Base-by-base conservation (phyloP, 2,888 invertebrate genomes). In the Gortyna flavago region DNA sequence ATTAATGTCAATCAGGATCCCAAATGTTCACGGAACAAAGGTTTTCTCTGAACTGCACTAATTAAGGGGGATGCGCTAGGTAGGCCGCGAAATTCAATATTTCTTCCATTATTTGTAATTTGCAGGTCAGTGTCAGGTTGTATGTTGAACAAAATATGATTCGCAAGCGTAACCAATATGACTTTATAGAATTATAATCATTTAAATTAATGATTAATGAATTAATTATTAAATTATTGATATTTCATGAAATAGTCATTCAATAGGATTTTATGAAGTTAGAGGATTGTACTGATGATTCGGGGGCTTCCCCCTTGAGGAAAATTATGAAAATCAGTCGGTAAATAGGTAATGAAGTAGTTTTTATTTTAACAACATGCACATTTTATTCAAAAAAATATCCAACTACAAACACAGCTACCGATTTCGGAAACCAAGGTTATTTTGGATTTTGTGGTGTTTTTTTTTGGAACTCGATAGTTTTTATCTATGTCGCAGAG, bases 1-100 rank as follows among this genome's bases (percentile, higher is more conserved):
- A 81, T 81, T 76, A 83, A 44, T 57, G 80, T 77, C 85, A 79
- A 82, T 80, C 75, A 79, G 62, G 62, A 38, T 54, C n/a, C 25
- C 44, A 68, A 72, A 73, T 77, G 35, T 62, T 71, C 62, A 62
- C 29, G 29, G 29, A 69, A 32, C 44, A 41, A 48, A 21, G 18
- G 44, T 44, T 62, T 67, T 13, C 48, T 68, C n/a, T 48, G 51
- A 32, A 68, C 25, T 51, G 35, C 38, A 68, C 54, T 62, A 70
- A 48, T 66, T 38, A 35, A 54, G 11, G 51, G 21, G 51, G 51
- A 21, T 51, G 25, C 54, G 25, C 25, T 54, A 4, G 54, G 3
- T 25, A 54, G 25, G 21, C 54, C 25, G 25, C 51, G 21, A 51
- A 25, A 25, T 25, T 51, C 8, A 51, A 51, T 25, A 0, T 25